Base-by-base conservation (phyloP, 53 echinoderm and acorn worm genomes). In the Echinarachnius parma region DNA sequence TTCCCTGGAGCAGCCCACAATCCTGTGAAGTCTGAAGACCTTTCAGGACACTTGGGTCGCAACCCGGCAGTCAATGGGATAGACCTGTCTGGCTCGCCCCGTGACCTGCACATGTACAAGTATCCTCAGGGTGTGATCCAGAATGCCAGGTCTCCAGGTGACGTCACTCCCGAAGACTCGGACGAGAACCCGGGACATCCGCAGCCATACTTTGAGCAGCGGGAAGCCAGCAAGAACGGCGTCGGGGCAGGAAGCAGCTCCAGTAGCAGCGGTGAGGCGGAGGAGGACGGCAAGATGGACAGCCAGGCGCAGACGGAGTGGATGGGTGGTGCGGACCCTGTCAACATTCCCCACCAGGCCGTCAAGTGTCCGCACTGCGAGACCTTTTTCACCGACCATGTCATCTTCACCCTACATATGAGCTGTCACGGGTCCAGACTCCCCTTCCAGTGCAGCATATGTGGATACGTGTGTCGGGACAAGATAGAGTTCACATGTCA, bases 401-500 rank as follows among this genome's bases (percentile, higher is more conserved):
- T 96, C 16, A 96, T 96, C 74, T 96, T 87, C 78, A 96, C 91
- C 25, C 88, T 96, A 53, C 96, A 96, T 83, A 96, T 96, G 96
- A 96, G 96, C 60, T 96, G 96, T 62, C 96, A 96, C 37, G 96
- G 94, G 16, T 60, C 46, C 39, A 59, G 80, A 31, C 91, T 91
- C 80, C 96, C 96, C 46, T 91, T 91, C 75, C 96, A 96, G 79
- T 96, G 96, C 70, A 87, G 88, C 79, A 96, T 96, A 46, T 96
- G 96, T 60, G 88, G 85, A 53, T 96, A 96, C 64, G 78, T 84
- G 29, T 96, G 96, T 45, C 81, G 91, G 16, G 91, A 96, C 75
- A 91, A 91, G 72, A 91, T 95, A 22, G 96, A 95, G 76, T 95
- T 95, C 68, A 95, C 96, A 20, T 95, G 96, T 84, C 96, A 95